These are phyloP conservation scores for Margarornis squamiger DNA, from an alignment of 2,797 vertebrate genomes.

Conservation along the genomic window DNA sequence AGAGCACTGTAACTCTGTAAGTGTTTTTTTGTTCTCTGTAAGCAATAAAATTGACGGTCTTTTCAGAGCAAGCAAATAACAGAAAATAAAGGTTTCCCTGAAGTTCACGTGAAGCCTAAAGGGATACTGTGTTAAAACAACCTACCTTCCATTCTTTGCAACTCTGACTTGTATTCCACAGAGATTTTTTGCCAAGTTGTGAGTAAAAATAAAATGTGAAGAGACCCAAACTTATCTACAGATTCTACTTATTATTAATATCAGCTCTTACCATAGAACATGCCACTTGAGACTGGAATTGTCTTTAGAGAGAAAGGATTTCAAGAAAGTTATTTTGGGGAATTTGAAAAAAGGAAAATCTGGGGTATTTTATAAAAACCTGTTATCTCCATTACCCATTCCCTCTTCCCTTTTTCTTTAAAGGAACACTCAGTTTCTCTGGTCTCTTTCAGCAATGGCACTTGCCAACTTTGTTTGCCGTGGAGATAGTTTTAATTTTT, in stretches of 20 bases:
- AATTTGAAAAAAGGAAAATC: neutral
- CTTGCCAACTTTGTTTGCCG: neutral
- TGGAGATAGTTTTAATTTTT: neutral
- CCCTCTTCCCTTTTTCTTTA: neutral
- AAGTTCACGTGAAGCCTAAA: slow-evolving; percentile 24
- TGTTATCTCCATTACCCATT: neutral
- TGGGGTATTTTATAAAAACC: rapidly evolving
- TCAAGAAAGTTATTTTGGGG: neutral
- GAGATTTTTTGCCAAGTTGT: neutral
- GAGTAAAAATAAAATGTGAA: neutral
- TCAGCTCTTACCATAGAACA: neutral
- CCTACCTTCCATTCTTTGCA: neutral
- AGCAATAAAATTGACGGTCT: neutral
- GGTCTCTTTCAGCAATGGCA: neutral
- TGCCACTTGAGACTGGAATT: neutral
- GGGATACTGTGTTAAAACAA: neutral
- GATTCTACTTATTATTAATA: neutral
- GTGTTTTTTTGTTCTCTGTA: neutral
- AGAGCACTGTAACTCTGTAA: neutral
- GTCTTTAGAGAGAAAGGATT: neutral
- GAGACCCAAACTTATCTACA: neutral
- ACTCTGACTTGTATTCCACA: neutral
- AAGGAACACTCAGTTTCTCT: neutral
- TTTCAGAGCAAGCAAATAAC: neutral
- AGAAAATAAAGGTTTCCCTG: slow-evolving; percentile 3